phyloP scores from a whole-genome alignment of 2,113 vertebrate genomes.

The Chinchilla lanigera region DNA sequence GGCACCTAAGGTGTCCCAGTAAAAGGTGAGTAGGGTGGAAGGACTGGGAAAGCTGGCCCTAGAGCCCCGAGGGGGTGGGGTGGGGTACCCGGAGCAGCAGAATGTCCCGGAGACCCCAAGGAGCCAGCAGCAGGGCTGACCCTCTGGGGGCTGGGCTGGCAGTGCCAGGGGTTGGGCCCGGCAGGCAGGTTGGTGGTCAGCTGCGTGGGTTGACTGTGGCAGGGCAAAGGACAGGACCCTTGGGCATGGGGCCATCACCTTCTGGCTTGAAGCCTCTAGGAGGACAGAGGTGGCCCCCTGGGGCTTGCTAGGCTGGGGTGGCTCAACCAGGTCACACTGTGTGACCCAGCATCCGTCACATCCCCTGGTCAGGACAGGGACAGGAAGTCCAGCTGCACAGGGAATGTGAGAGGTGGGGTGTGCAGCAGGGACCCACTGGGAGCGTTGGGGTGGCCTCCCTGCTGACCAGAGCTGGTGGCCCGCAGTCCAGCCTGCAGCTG shows the following conservation, averaged over 20 bases:
- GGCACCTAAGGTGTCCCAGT: rapidly evolving
- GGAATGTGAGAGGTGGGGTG: not conserved
- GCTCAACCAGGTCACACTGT: not conserved
- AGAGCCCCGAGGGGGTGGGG: not conserved
- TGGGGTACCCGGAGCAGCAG: not conserved
- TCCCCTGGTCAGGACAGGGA: not conserved
- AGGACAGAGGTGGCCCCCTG: rapidly evolving
- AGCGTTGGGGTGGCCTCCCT: not conserved
- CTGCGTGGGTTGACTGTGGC: not conserved
- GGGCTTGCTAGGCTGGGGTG: rapidly evolving
- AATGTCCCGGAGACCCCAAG: no score
- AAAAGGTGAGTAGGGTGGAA: not conserved
- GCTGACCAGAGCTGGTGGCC: not conserved
- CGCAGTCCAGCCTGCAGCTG: not conserved
- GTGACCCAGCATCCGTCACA: not conserved
- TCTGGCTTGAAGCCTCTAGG: not conserved
- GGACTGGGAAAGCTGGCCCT: not conserved
- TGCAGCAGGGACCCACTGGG: not conserved
- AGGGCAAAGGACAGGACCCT: not conserved
- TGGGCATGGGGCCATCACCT: not conserved
- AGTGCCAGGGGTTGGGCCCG: not conserved
- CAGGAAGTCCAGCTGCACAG: not conserved
- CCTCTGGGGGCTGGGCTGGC: not conserved
- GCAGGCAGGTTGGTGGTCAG: not conserved
- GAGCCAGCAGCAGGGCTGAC: not conserved